A percentile compares a stretch with the other conserved stretches of the same genome.
These are phyloP conservation scores for Meloidogyne hapla DNA, from an alignment of 1,140 invertebrate genomes.

Conservation along the genomic window DNA sequence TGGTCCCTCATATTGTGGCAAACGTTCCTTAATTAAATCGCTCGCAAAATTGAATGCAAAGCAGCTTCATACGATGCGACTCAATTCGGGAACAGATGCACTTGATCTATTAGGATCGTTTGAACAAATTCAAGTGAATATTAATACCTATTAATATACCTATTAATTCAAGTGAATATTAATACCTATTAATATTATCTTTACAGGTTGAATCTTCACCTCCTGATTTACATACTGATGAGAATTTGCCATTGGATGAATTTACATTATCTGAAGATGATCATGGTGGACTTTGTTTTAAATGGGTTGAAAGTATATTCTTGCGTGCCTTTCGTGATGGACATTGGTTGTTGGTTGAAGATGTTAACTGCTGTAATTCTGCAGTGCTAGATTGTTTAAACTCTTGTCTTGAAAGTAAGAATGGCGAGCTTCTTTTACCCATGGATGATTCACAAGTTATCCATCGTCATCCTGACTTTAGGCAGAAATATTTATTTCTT, in stretches of 20 bases:
- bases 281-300: constrained; percentile 70
- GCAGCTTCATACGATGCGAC: constrained; percentile 75
- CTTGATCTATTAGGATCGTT: constrained; percentile 91
- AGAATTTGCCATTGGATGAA: constrained; percentile 19
- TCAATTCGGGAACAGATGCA: constrained; percentile 90
- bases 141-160: too few species aligned
- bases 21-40: constrained; percentile 77
- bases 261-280: not conserved
- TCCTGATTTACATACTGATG: not conserved
- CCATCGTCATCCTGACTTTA: constrained; percentile 82
- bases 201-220: not conserved
- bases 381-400: constrained; percentile 95
- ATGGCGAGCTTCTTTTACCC: constrained; percentile 80
- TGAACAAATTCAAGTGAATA: constrained; percentile 82
- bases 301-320: constrained; percentile 93
- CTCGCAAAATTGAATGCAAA: constrained; percentile 76
- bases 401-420: constrained; percentile 83
- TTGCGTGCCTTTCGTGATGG: constrained; percentile 82
- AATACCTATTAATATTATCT: too few species aligned
- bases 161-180: too few species aligned
- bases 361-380: constrained; percentile 92
- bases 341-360: constrained; percentile 87
- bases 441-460: constrained; percentile 79
- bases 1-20: constrained; percentile 78
- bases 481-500: constrained; percentile 63